A percentile compares a stretch with the other conserved stretches of the same genome.
phyloP scores from a whole-genome alignment of 2,888 invertebrate species.

The Sesia bembeciformis region DNA sequence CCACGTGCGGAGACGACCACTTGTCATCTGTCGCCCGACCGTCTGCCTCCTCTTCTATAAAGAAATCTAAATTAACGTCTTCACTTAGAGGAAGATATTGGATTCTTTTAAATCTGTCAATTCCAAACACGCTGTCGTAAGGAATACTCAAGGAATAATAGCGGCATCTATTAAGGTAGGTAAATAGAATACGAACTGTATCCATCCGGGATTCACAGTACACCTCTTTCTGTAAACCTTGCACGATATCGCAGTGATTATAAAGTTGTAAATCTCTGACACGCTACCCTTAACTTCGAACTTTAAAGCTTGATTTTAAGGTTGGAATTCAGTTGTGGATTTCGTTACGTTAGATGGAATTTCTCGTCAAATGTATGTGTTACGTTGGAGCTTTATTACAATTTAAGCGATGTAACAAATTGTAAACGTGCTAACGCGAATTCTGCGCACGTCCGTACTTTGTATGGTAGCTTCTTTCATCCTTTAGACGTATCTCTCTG shows the following conservation, averaged over 20 bases:
- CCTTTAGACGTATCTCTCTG: background rate
- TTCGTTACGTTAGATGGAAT: slow-evolving; percentile 17
- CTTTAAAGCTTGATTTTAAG: background rate
- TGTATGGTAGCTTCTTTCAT: slow-evolving; percentile 49
- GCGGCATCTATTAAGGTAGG: slow-evolving; percentile 58
- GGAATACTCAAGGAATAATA: slow-evolving; percentile 54
- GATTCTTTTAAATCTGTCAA: slow-evolving; percentile 6
- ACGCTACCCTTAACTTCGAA: slow-evolving; percentile 3
- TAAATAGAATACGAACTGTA: slow-evolving; percentile 66
- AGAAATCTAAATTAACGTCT: background rate
- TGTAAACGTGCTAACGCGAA: slow-evolving; percentile 60
- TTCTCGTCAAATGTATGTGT: slow-evolving; percentile 38
- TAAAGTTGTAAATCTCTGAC: slow-evolving; percentile 18
- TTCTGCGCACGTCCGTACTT: slow-evolving; percentile 58
- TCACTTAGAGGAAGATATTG: background rate
- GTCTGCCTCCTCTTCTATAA: too few species aligned
- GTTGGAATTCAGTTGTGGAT: slow-evolving; percentile 12
- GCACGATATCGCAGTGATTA: slow-evolving; percentile 9
- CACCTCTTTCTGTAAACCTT: slow-evolving; percentile 59
- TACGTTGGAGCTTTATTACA: slow-evolving; percentile 65
- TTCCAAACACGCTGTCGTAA: slow-evolving; percentile 20
- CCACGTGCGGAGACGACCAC: too few species aligned
- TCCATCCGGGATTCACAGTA: slow-evolving; percentile 58
- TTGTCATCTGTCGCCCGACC: too few species aligned
- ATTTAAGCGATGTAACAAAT: slow-evolving; percentile 70